Evolutionary conservation across 1,140 invertebrate genomes (phyloP).

Genomic region (Pseudomyrmex gracilis): DNA sequence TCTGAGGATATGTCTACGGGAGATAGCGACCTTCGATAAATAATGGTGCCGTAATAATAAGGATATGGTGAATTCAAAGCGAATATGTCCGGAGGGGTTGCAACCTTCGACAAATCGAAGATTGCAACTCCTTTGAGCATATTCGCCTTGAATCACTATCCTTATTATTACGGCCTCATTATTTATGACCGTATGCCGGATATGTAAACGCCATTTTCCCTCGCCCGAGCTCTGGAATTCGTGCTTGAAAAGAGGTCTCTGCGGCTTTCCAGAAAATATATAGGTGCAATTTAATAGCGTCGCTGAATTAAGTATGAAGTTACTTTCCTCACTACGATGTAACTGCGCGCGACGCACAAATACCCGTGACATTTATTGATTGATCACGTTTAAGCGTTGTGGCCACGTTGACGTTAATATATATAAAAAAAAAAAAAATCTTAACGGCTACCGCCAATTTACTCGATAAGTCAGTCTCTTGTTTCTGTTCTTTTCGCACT

Average conservation of each 20-base stretch:
- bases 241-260: slow-evolving; percentile 3
- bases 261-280: slow-evolving; percentile 20
- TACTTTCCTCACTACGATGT: not conserved
- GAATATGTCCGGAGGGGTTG: slow-evolving; percentile 36
- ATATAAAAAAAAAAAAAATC: not conserved
- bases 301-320: slow-evolving; percentile 29
- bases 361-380: slow-evolving; percentile 42
- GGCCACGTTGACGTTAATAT: not conserved
- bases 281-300: slow-evolving; percentile 33
- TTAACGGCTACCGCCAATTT: slow-evolving; percentile 10
- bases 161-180: slow-evolving; percentile 32
- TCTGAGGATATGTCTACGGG: slow-evolving; percentile 36
- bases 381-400: slow-evolving; percentile 33
- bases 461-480: not conserved
- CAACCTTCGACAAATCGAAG: slow-evolving; percentile 53
- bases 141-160: slow-evolving; percentile 50
- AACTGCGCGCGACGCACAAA: not conserved
- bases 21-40: slow-evolving; percentile 50
- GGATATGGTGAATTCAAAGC: too few relatives aligned
- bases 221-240: not conserved
- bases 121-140: slow-evolving; percentile 48
- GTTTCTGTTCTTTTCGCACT: not conserved
- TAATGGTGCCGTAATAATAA: too few relatives aligned
- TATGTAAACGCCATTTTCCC: slow-evolving; percentile 6
- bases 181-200: slow-evolving; percentile 30